Evolutionary conservation across 2,113 vertebrate species (phyloP).

Genomic region (Podarcis cretensis): DNA sequence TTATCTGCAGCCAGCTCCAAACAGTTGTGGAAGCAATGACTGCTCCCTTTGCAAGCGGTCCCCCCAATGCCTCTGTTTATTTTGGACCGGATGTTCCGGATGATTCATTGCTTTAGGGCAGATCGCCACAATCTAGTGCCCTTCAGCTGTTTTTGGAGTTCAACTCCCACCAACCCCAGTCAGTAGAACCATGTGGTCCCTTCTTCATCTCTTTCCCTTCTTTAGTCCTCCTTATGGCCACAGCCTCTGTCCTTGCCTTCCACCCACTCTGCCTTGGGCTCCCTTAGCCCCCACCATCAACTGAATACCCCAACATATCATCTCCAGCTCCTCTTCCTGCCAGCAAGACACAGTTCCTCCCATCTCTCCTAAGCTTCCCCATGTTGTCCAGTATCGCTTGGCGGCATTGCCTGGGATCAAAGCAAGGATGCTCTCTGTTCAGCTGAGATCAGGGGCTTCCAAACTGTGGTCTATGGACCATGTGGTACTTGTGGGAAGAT

Average conservation of each 20-base stretch:
- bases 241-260: no score
- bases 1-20: accelerated
- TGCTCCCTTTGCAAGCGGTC: neutral
- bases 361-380: neutral
- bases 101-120: neutral
- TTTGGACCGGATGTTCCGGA: neutral
- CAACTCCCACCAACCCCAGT: no score
- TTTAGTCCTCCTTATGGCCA: neutral
- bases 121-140: no score
- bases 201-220: neutral
- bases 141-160: no score
- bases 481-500: no score
- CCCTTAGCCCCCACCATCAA: neutral
- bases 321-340: neutral
- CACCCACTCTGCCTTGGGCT: neutral
- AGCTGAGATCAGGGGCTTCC: no score
- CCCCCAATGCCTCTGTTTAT: neutral
- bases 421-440: neutral
- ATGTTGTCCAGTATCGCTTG: neutral
- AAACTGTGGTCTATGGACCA: no score
- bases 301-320: neutral
- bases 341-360: neutral
- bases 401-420: no score
- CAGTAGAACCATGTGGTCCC: neutral
- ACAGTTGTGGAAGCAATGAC: neutral